These are phyloP conservation scores for Drosophila cognata DNA, from an alignment of 2,888 invertebrate species.

Conservation along the genomic window DNA sequence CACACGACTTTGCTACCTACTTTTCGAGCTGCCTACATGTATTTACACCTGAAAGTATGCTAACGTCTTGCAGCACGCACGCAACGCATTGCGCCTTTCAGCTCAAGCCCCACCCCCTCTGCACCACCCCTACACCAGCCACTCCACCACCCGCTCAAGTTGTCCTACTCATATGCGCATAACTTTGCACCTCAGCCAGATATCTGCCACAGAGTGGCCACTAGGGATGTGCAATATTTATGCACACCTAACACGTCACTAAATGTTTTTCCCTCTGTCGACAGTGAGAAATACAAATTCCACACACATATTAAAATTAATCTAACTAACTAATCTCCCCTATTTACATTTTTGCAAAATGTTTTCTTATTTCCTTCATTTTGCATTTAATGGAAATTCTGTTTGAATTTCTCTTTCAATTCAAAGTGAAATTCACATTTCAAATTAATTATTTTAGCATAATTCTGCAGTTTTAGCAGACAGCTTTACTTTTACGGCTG, in stretches of 20 bases:
- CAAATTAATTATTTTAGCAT: neutral
- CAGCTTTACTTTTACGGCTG: neutral
- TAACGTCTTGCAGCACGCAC: conserved; percentile 83
- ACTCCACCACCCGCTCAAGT: conserved; percentile 7
- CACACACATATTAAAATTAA: neutral
- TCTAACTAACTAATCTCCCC: neutral
- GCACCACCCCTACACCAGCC: neutral
- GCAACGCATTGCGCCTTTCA: conserved; percentile 46
- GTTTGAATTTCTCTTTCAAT: neutral
- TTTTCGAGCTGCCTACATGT: conserved; percentile 63
- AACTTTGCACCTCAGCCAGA: conserved; percentile 73
- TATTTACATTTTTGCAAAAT: neutral
- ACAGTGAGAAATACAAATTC: neutral
- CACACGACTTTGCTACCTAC: conserved; percentile 48
- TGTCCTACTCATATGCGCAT: conserved; percentile 63
- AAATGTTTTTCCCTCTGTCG: neutral
- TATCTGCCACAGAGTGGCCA: conserved; percentile 26
- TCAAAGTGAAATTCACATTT: neutral
- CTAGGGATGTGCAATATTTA: conserved; percentile 36
- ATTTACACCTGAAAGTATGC: conserved; percentile 80
- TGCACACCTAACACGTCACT: conserved; percentile 9
- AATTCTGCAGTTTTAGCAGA: neutral
- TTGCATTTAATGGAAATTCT: neutral
- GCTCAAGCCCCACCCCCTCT: conserved; percentile 1
- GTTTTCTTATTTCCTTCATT: neutral